phyloP scores from a whole-genome alignment of 2,797 vertebrate species.

The Limosa lapponica region DNA sequence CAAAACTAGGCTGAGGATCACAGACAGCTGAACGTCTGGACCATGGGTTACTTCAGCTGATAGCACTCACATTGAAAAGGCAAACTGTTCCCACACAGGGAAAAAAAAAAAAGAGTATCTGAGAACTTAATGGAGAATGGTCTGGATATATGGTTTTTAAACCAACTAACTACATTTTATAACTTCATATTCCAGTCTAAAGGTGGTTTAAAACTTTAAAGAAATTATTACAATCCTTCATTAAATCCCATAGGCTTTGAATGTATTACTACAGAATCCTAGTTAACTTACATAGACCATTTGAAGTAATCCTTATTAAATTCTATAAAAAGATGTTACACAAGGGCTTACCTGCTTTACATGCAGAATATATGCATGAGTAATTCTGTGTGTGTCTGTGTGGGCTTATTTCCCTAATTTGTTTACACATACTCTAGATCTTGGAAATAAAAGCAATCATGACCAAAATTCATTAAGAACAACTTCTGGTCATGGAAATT shows the following conservation, averaged over 20 bases:
- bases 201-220: not conserved
- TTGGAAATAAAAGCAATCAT: not conserved
- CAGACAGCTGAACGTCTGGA: not conserved
- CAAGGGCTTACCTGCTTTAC: not conserved
- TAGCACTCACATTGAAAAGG: not conserved
- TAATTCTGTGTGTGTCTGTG: not conserved
- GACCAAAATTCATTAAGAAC: not conserved
- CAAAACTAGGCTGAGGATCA: not conserved
- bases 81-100: not conserved
- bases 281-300: not conserved
- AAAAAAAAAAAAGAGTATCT: not conserved
- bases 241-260: not conserved
- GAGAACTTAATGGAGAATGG: not conserved
- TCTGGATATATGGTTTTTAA: not conserved
- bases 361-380: not conserved
- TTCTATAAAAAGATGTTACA: not conserved
- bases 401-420: not conserved
- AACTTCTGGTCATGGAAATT: not conserved
- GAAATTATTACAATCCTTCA: not conserved
- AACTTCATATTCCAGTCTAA: not conserved
- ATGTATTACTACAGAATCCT: not conserved
- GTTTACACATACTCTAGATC: not conserved
- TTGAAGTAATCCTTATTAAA: not conserved
- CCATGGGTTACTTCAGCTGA: not conserved
- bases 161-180: not conserved